phyloP scores from a whole-genome alignment of 1,140 invertebrate species.

The Sycobia sp. region DNA sequence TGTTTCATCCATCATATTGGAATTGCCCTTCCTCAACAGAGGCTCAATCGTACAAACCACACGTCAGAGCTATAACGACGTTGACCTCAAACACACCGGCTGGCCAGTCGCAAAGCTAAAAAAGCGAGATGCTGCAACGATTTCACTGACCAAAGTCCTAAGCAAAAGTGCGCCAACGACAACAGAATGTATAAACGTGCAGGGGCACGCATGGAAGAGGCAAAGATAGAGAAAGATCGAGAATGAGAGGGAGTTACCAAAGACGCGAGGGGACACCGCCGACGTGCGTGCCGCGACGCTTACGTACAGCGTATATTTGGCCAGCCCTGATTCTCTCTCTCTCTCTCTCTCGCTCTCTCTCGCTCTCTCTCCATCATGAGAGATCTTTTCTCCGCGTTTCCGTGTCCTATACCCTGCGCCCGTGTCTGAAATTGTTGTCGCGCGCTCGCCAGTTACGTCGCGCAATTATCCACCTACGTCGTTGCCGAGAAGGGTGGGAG shows the following conservation, averaged over 20 bases:
- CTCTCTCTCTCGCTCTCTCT: constrained; percentile 1
- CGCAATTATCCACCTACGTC: constrained; percentile 33
- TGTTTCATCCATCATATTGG: too few species aligned
- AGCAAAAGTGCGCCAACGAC: background rate
- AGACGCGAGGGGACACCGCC: background rate
- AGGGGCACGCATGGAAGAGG: constrained; percentile 16
- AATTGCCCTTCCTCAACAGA: too few species aligned
- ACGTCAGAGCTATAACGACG: too few species aligned
- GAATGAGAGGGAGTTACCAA: too few species aligned
- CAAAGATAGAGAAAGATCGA: constrained; percentile 37
- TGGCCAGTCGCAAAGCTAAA: too few species aligned
- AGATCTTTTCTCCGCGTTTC: background rate
- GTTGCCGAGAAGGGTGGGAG: background rate
- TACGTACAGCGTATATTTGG: constrained; percentile 48
- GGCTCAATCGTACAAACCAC: too few species aligned
- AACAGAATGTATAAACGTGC: background rate
- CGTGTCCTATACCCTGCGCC: background rate
- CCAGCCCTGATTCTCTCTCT: constrained; percentile 7
- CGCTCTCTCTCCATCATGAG: background rate
- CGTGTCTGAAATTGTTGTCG: constrained; percentile 24
- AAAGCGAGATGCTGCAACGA: too few species aligned
- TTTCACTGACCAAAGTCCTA: too few species aligned
- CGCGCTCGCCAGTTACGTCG: constrained; percentile 19
- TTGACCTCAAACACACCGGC: constrained; percentile 48
- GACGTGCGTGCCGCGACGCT: constrained; percentile 50